These are phyloP conservation scores for Drosophila subpulchrella DNA, from an alignment of 1,140 invertebrate species.

Conservation along the genomic window DNA sequence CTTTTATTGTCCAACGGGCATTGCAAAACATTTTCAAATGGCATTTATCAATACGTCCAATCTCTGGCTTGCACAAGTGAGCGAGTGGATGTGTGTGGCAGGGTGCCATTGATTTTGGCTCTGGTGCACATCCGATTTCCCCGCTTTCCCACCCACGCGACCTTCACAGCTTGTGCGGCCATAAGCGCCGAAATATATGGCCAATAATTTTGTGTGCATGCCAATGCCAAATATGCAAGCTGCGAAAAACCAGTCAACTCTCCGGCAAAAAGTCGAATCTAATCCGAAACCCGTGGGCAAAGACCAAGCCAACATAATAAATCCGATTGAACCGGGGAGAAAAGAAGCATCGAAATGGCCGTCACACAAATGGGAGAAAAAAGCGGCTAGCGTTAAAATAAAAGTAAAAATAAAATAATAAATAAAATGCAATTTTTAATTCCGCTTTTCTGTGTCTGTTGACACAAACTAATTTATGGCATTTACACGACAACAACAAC, in stretches of 20 bases:
- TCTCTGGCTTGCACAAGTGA: constrained; percentile 32
- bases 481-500: constrained; percentile 76
- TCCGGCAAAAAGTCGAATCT: constrained; percentile 32
- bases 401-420: constrained; percentile 37
- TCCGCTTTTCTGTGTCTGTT: constrained; percentile 68
- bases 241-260: constrained; percentile 36
- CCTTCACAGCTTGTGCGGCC: constrained; percentile 59
- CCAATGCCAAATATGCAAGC: constrained; percentile 62
- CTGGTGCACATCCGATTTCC: constrained; percentile 56
- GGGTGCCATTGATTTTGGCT: constrained; percentile 64
- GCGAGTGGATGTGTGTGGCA: constrained; percentile 11
- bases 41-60: constrained; percentile 68
- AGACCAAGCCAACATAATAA: constrained; percentile 60
- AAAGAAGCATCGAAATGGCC: constrained; percentile 45
- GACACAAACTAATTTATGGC: constrained; percentile 81
- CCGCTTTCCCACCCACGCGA: constrained; percentile 57
- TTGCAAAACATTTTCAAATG: constrained; percentile 67
- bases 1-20: constrained; percentile 62
- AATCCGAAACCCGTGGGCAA: constrained; percentile 39
- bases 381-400: constrained; percentile 16
- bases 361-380: constrained; percentile 7
- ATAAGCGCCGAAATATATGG: constrained; percentile 55
- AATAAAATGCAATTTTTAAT: constrained; percentile 59
- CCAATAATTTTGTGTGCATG: constrained; percentile 69
- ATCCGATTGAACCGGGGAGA: constrained; percentile 51